Evolutionary conservation across 2,113 vertebrate genomes (phyloP).

Genomic region (Tetraodon nigroviridis): DNA sequence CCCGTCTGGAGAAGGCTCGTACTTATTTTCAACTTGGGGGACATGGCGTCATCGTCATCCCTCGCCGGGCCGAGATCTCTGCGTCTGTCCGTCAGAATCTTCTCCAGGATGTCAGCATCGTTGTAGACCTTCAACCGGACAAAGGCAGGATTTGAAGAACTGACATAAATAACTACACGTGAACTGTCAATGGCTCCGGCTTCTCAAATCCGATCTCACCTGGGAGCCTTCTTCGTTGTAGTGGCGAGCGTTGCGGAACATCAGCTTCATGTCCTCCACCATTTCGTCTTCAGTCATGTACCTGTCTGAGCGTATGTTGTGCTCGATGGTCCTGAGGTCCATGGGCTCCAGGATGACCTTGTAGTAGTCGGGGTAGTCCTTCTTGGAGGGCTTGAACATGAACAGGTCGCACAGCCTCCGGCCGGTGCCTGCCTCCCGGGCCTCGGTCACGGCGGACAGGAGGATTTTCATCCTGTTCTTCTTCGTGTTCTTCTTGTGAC

Average conservation of each 20-base stretch:
- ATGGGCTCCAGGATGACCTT: slow-evolving; percentile 98
- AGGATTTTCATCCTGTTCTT: slow-evolving; percentile 94
- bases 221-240: slow-evolving; percentile 98
- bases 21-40: slow-evolving; percentile 97
- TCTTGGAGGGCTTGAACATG: slow-evolving; percentile 98
- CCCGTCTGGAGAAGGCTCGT: slow-evolving; percentile 47
- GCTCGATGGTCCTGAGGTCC: slow-evolving; percentile 94
- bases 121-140: slow-evolving; percentile 85
- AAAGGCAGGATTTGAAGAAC: neutral
- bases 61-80: slow-evolving; percentile 88
- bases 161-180: neutral
- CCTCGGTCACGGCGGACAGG: slow-evolving; percentile 85
- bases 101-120: slow-evolving; percentile 92
- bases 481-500: slow-evolving; percentile 93
- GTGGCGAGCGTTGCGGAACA: slow-evolving; percentile 97
- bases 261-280: slow-evolving; percentile 94
- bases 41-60: slow-evolving; percentile 92
- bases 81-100: slow-evolving; percentile 90
- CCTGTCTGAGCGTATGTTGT: slow-evolving; percentile 94
- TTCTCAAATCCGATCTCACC: slow-evolving; percentile 64
- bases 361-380: slow-evolving; percentile 98
- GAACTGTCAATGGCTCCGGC: too few species aligned
- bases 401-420: slow-evolving; percentile 93
- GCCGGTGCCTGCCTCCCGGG: slow-evolving; percentile 83
- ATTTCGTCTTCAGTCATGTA: slow-evolving; percentile 87